Conservation (phyloP, 2,797 vertebrate species). For the Eleutherodactylus coqui region DNA sequence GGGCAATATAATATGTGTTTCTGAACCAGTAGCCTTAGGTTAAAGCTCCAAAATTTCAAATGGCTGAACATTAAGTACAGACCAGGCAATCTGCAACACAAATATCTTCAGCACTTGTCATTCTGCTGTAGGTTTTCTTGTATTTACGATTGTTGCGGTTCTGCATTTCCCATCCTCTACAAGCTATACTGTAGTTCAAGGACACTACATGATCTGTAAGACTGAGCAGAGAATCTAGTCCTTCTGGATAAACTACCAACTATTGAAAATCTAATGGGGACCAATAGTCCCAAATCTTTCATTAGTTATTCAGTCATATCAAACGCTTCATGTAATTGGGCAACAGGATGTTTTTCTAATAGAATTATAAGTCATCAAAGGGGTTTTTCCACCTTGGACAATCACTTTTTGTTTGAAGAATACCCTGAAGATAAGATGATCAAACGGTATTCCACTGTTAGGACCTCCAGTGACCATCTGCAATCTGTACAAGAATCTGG, state of each 20-base stretch:
- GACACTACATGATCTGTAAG: neutral
- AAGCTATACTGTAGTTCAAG: neutral
- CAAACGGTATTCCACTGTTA: no score
- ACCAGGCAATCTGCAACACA: slow-evolving; percentile 6
- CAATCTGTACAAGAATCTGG: neutral
- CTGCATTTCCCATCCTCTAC: neutral
- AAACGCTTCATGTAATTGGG: neutral
- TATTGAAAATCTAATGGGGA: neutral
- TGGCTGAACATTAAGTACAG: neutral
- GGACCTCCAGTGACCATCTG: neutral
- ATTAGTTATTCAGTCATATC: neutral
- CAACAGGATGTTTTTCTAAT: no score
- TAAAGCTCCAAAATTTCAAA: neutral
- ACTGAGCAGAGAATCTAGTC: neutral
- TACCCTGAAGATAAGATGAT: no score
- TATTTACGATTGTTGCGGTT: neutral
- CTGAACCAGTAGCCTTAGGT: neutral
- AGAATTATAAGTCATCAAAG: no score
- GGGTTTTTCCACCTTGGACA: no score
- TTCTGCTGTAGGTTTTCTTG: neutral
- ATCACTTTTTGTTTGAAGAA: no score
- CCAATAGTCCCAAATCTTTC: neutral
- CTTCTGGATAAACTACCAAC: neutral
- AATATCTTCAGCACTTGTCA: neutral
- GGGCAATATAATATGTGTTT: neutral